These are phyloP conservation scores for Doris montereyensis DNA, from an alignment of 2,888 invertebrate genomes.

Conservation along the genomic window DNA sequence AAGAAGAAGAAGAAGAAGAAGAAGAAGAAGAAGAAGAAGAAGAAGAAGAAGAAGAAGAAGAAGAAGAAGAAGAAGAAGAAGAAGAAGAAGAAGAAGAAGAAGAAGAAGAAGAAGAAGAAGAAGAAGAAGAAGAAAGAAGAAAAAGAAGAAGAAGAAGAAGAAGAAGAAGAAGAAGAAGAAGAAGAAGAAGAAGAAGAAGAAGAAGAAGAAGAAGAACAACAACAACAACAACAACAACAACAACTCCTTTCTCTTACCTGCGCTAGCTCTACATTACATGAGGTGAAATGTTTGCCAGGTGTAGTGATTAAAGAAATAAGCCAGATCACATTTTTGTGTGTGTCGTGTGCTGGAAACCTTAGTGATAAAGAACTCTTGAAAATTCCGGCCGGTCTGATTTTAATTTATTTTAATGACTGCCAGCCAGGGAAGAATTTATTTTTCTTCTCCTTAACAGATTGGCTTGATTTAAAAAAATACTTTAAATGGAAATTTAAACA, in stretches of 20 bases:
- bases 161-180: slow-evolving; percentile 29
- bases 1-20: slow-evolving; percentile 29
- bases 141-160: slow-evolving; percentile 12
- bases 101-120: slow-evolving; percentile 25
- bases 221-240: slow-evolving; percentile 1
- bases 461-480: too few species aligned
- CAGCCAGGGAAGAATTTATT: too few species aligned
- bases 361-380: neutral
- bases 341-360: too few species aligned
- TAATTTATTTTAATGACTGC: too few species aligned
- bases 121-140: slow-evolving; percentile 15
- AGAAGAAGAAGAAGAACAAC: slow-evolving; percentile 12
- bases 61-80: slow-evolving; percentile 34
- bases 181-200: slow-evolving; percentile 23
- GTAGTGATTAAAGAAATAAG: too few species aligned
- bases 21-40: neutral
- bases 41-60: slow-evolving; percentile 56
- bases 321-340: too few species aligned
- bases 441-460: too few species aligned
- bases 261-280: too few species aligned
- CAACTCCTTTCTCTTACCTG: too few species aligned
- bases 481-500: too few species aligned
- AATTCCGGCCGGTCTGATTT: neutral
- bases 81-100: slow-evolving; percentile 24
- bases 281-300: too few species aligned